These are phyloP conservation scores for Stegana nigrithorax DNA, from an alignment of 2,888 invertebrate species.

Conservation along the genomic window DNA sequence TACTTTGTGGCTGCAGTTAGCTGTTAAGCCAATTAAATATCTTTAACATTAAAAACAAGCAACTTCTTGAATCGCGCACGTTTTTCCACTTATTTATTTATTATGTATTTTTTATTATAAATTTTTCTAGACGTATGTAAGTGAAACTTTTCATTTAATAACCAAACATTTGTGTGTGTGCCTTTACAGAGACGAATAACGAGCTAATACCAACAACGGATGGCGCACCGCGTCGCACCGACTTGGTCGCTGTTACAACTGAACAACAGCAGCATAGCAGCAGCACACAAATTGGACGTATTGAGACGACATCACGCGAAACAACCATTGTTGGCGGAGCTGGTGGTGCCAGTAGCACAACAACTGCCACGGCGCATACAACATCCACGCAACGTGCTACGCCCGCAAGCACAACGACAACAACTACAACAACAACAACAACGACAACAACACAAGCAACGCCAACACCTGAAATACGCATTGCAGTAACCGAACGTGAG, in stretches of 20 bases:
- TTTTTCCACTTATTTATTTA: too few relatives aligned
- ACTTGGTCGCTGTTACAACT: constrained; percentile 67
- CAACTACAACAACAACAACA: constrained; percentile 47
- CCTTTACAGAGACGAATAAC: constrained; percentile 59
- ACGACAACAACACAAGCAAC: constrained; percentile 58
- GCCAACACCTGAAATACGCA: constrained; percentile 58
- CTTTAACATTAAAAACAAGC: neutral
- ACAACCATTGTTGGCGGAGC: constrained; percentile 12
- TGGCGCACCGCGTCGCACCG: constrained; percentile 42
- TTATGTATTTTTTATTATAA: neutral
- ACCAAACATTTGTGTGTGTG: neutral
- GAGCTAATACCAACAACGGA: constrained; percentile 56
- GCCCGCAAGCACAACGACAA: constrained; percentile 44
- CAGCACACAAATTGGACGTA: constrained; percentile 46
- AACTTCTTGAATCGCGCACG: neutral
- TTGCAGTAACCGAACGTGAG: constrained; percentile 62
- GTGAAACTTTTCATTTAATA: neutral
- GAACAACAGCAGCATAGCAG: constrained; percentile 70
- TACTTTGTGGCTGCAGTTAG: too few relatives aligned
- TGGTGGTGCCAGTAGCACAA: constrained; percentile 38
- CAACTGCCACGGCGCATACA: constrained; percentile 22
- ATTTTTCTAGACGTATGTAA: neutral
- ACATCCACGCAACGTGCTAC: constrained; percentile 42
- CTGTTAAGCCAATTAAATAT: too few relatives aligned
- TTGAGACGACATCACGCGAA: constrained; percentile 47